Percentiles rank a stretch among this genome's conserved stretches.
Evolutionary conservation across 2,113 vertebrate species (phyloP).

Genomic region (Myrmophylax atrothorax): DNA sequence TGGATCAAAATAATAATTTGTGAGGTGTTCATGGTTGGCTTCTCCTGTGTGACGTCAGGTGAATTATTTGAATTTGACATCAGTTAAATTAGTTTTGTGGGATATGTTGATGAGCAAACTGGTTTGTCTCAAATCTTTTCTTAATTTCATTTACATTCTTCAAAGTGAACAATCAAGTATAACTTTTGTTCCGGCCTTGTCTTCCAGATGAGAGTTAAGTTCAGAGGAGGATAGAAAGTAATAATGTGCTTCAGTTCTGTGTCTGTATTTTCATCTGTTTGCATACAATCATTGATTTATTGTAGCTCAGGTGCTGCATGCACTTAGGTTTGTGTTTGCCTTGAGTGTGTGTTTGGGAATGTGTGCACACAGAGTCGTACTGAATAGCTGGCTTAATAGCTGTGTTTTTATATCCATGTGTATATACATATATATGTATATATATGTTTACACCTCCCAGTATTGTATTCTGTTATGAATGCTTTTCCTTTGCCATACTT

Average conservation of each 20-base stretch:
- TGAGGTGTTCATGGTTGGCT: conserved; percentile 44
- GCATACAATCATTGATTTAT: not conserved
- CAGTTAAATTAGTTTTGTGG: conserved; percentile 19
- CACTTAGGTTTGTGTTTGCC: not conserved
- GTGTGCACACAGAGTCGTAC: not conserved
- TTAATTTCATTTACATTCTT: conserved; percentile 1
- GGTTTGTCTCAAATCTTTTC: not conserved
- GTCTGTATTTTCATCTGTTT: not conserved
- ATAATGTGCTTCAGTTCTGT: not conserved
- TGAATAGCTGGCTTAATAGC: not conserved
- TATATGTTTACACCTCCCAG: not conserved
- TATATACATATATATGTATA: not conserved
- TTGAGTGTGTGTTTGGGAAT: not conserved
- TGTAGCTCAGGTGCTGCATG: not conserved
- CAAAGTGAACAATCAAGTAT: not conserved
- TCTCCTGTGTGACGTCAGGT: conserved; percentile 59
- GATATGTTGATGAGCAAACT: not conserved
- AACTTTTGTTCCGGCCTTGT: not conserved
- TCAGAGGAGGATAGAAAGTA: not conserved
- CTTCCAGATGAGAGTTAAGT: not conserved
- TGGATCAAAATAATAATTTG: conserved; percentile 72
- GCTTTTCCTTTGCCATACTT: not conserved
- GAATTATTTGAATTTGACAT: conserved; percentile 60
- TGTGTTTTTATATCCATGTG: not conserved
- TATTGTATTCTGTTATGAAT: not conserved